Base-by-base conservation (phyloP, 2,113 vertebrate species). In the Panthera tigris region DNA sequence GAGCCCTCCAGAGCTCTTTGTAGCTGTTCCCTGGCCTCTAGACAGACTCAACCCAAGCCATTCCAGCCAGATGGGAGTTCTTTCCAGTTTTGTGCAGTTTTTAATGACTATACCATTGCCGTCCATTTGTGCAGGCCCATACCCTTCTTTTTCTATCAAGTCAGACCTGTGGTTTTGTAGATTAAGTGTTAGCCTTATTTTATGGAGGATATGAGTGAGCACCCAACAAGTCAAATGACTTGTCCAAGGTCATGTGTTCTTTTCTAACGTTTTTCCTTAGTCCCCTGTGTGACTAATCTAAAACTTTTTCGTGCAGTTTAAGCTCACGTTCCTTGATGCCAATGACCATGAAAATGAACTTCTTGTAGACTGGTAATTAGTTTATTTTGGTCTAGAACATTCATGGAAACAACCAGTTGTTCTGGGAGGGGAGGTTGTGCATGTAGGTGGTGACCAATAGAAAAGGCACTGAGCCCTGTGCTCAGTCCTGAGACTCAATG, bases 391-490 rank as follows among this genome's bases (percentile, higher is more conserved):
- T 71, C 71, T 31, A 33, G 61, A 74, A 33, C 33, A 45, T 52
- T 29, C 39, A 11, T 57, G 21, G 82, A 63, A 74, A 45, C 27
- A 61, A 18, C 45, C 61, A n/a, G 0, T 10, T 4, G 21, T 76
- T n/a, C 41, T 66, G 88, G 74, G 45, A 71, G 50, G 63, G 55
- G 63, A 19, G 5, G 21, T 45, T 23, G 36, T 23, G 36, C 7
- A 41, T 6, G 19, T 12, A 16, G 18, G n/a, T 31, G 39, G 55
- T n/a, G 76, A 33, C 55, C 45, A 11, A 0, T 1, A 3, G 11
- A 50, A 65, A 33, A 68, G 79, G 16, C 23, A 23, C 27, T 3
- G 36, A 39, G 39, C 57, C 61, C 14, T 8, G 16, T 13, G n/a
- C 15, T 76, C 21, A 1, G 10, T 48, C 65, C 57, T 8, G 10